Base-by-base conservation (phyloP, 2,888 invertebrate species). In the Calephelis perditalis region DNA sequence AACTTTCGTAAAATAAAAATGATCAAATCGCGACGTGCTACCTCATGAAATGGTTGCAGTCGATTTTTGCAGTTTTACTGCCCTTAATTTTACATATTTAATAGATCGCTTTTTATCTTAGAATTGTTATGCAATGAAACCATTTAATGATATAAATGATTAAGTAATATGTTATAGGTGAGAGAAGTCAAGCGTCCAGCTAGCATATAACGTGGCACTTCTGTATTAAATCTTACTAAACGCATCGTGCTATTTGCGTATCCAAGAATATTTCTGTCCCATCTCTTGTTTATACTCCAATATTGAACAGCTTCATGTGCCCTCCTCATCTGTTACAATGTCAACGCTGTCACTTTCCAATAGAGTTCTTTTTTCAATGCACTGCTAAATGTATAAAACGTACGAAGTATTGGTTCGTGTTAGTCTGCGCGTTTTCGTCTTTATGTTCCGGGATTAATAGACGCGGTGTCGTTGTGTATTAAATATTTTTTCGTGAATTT, bases 261-360 rank as follows among this genome's bases (percentile, higher is more conserved):
- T 71, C 73, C 75, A 78, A 77, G 78, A 79, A 81, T 83, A 84
- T 82, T 83, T 73, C 73, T 80, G 83, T 82, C 82, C 74, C 78
- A 76, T 78, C 73, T 69, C 68, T 73, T 73, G 77, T 73, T 67
- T 70, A 68, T 65, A 62, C 67, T 70, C 57, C 69, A 66, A 65
- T 60, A 59, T 55, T 69, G 59, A 63, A 77, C 64, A 61, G 73
- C 62, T 71, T 26, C 61, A 74, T 65, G 46, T 61, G 63, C 58
- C 58, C 12, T 43, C n/a, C 43, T 26, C 9, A 9, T 43, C 5
- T 15, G 63, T 57, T 47, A 37, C 60, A 1, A 61, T 70, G 58
- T 72, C 43, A 60, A 68, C 63, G 61, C 65, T 70, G 61, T 46
- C 0, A 12, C 11, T 56, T 10, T 47, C 7, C 3, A 45, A 59